Evolutionary conservation across 2,888 invertebrate species (phyloP).

Genomic region (Aphidoletes aphidimyza): DNA sequence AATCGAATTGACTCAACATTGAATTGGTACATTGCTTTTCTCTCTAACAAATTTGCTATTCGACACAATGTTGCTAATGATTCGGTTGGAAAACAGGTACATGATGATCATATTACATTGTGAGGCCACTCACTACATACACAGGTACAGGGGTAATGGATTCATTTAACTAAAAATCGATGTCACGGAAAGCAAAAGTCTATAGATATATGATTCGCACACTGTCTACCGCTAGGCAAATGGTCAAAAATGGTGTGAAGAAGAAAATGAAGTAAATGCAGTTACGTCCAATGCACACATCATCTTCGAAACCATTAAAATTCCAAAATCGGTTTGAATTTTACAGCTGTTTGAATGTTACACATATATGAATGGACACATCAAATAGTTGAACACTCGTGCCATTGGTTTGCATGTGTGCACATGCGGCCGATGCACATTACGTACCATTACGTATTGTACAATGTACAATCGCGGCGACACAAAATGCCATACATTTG

Average conservation of each 20-base stretch:
- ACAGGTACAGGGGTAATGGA: not conserved
- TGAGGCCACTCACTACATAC: not conserved
- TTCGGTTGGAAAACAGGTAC: too few species aligned
- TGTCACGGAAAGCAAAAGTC: conserved; percentile 44
- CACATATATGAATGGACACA: not conserved
- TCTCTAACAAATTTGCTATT: too few species aligned
- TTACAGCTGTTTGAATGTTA: not conserved
- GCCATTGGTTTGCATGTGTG: too few species aligned
- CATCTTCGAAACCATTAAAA: not conserved
- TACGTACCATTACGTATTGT: too few species aligned
- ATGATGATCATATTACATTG: not conserved
- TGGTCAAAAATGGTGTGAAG: not conserved
- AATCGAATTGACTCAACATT: too few species aligned
- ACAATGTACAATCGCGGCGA: too few species aligned
- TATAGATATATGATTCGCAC: not conserved
- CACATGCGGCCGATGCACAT: too few species aligned
- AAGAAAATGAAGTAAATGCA: not conserved
- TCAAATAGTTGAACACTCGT: not conserved
- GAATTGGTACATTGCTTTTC: too few species aligned
- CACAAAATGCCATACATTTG: too few species aligned
- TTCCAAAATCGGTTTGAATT: too few species aligned
- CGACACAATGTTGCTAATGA: conserved; percentile 31
- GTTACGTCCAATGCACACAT: not conserved
- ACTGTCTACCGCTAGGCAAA: not conserved
- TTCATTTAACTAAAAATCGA: not conserved